Evolutionary conservation across 2,888 invertebrate species (phyloP), one percentile per base, ranked within the genome.

Genomic region (Elmis aenea): DNA sequence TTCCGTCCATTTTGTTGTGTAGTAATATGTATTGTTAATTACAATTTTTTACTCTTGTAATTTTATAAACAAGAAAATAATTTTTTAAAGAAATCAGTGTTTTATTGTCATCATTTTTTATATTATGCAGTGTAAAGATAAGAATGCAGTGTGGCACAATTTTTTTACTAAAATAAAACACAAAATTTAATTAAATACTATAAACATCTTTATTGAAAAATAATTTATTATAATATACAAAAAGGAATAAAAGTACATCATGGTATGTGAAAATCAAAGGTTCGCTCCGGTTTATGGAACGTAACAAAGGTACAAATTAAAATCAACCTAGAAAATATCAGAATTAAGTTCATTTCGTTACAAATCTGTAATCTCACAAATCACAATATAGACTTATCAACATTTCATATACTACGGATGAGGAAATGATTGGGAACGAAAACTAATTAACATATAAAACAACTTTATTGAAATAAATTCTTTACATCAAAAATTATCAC

Each of bases 381-480:
- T 29, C 31, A 31, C 28, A 34, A 26, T 35, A 11, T n/a, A n/a
- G n/a, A n/a, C n/a, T n/a, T n/a, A n/a, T n/a, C n/a, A n/a, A n/a
- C n/a, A n/a, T n/a, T n/a, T n/a, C n/a, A n/a, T n/a, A n/a, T n/a
- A n/a, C n/a, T n/a, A n/a, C n/a, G n/a, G 8, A 18, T 5, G 8
- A 42, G 37, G 42, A 42, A 37, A 42, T 24, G 42, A 42, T 42
- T 42, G 42, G 41, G 36, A 36, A 35, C 33, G 35, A 21, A 41
- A 35, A 23, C 25, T 28, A 12, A 8, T 18, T 5, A 18, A 18
- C 18, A 10, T 33, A 37, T 50, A 46, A 54, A 18, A 51, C 45
- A 51, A 45, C 52, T 55, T 55, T 55, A 54, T 55, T 55, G 54
- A 55, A 55, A 54, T 55, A 55, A 55, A 53, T 50, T 53, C 49